These are phyloP conservation scores for Uria lomvia DNA, from an alignment of 2,113 vertebrate genomes.

Conservation along the genomic window DNA sequence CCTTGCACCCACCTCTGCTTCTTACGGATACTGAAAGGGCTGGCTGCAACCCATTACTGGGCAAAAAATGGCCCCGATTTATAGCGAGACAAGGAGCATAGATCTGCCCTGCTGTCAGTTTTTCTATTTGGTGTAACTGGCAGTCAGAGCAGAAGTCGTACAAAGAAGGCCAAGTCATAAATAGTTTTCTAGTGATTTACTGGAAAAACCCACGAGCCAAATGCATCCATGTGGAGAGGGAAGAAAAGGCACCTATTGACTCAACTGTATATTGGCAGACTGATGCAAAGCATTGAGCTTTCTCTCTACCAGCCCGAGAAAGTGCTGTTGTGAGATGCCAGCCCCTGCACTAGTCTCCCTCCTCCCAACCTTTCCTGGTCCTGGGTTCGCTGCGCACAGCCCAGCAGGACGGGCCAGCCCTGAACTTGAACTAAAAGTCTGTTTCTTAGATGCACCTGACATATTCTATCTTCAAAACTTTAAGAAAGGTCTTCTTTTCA, in stretches of 20 bases:
- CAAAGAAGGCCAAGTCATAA: conserved; percentile 36
- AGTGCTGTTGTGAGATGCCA: background rate
- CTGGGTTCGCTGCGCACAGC: background rate
- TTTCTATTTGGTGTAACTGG: conserved; percentile 10
- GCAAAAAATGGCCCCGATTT: background rate
- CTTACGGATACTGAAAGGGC: background rate
- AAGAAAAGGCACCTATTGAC: background rate
- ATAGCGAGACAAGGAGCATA: background rate
- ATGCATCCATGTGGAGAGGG: background rate
- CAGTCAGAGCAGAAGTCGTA: background rate
- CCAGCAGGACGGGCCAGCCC: background rate
- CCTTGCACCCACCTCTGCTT: background rate
- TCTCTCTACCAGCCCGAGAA: background rate
- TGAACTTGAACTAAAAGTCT: background rate
- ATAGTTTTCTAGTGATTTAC: conserved; percentile 34
- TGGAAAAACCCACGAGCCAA: conserved; percentile 5
- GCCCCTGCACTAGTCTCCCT: background rate
- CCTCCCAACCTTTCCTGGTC: background rate
- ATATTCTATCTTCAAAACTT: background rate
- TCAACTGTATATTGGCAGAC: background rate
- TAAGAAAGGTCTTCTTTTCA: background rate
- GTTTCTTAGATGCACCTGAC: background rate
- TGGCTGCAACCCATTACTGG: background rate
- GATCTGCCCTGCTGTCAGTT: background rate
- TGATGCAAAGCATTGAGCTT: background rate